Evolutionary conservation across 2,797 vertebrate genomes (phyloP), one percentile per base, ranked within the genome.

Genomic region (Peromyscus attwateri): DNA sequence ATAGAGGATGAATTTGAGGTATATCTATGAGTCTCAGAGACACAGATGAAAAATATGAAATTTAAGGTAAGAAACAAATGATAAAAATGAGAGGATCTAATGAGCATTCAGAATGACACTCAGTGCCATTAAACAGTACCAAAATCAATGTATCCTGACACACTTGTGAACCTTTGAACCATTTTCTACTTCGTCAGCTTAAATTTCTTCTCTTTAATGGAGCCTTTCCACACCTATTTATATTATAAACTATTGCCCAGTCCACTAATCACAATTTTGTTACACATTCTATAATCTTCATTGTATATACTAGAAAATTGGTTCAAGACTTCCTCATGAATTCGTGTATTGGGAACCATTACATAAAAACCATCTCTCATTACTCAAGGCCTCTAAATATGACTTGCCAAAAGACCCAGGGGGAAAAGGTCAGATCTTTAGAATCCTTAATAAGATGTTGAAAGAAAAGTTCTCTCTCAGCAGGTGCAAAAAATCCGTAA

Each of bases 281-380:
- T 82, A 14, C 7, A 84, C 49, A 52, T 70, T 68, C 29, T 96
- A 43, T 75, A 52, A 25, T 93, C 43, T 79, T 80, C 23, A 52
- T 16, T 70, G 14, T 64, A 90, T 4, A 6, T 87, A 16, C 77
- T 83, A 70, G 29, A 92, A 80, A 49, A 19, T 34, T 52, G 10
- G 12, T 34, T 55, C 25, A 90, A 94, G 19, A 34, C 19, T 89
- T 46, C 37, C 83, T 82, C 75, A 93, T n/a, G 34, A 89, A 73
- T 96, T 93, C 76, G 55, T 81, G 91, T 75, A 88, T 49, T 71
- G 11, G 66, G 73, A 97, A 95, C 88, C 13, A 84, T 40, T 70
- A 66, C 31, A 91, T 19, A 21, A 66, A 34, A 83, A 75, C 27
- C 66, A 46, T 79, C 40, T 90, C 57, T 95, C n/a, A 83, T 57